Evolutionary conservation across 1,140 invertebrate species (phyloP).

Genomic region (Pseudomyrmex concolor): DNA sequence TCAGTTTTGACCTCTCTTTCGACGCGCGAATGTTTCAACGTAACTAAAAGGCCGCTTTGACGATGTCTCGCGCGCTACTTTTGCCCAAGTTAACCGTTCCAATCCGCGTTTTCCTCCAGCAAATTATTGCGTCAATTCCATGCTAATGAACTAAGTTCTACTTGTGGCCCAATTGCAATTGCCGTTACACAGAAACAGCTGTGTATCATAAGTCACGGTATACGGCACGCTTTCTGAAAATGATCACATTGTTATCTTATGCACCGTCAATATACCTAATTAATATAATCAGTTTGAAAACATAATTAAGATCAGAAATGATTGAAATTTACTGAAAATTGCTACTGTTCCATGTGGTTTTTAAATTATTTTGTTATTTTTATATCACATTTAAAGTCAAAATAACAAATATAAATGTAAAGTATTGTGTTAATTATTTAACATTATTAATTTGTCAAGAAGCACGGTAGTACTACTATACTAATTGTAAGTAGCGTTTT

Average conservation of each 20-base stretch:
- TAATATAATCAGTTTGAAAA: neutral
- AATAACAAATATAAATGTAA: too few relatives aligned
- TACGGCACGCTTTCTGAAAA: conserved; percentile 20
- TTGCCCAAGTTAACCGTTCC: conserved; percentile 48
- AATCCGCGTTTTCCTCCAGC: conserved; percentile 39
- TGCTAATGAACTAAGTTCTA: conserved; percentile 57
- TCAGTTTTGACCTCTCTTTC: conserved; percentile 34
- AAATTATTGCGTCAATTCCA: conserved; percentile 59
- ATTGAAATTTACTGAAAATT: too few relatives aligned
- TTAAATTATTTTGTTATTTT: too few relatives aligned
- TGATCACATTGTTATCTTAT: conserved; percentile 9
- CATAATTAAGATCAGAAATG: too few relatives aligned
- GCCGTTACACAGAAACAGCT: conserved; percentile 36
- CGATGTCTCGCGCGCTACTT: conserved; percentile 22
- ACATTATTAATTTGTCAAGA: too few relatives aligned
- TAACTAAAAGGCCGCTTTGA: conserved; percentile 47
- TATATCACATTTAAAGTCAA: too few relatives aligned
- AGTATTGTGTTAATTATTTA: too few relatives aligned
- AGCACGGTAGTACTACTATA: too few relatives aligned
- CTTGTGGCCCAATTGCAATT: conserved; percentile 41
- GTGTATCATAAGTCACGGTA: conserved; percentile 45
- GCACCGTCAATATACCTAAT: neutral
- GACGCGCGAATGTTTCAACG: conserved; percentile 15
- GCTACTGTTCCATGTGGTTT: too few relatives aligned
- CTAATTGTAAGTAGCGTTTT: too few relatives aligned